These are phyloP conservation scores for Euphydryas editha DNA, from an alignment of 2,888 invertebrate genomes.

Conservation along the genomic window DNA sequence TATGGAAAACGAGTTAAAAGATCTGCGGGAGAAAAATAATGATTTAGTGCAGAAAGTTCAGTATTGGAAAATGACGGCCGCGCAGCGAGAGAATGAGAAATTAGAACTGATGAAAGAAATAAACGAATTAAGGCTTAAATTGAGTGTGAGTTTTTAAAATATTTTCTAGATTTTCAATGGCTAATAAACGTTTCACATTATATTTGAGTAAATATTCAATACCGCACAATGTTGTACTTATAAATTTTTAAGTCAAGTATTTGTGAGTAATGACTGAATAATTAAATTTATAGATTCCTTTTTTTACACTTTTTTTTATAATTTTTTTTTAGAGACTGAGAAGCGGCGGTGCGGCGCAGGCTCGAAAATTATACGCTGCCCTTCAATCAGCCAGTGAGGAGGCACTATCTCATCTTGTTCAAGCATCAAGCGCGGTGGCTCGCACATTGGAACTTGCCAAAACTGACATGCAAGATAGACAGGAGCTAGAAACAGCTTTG, in stretches of 20 bases:
- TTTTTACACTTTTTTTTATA: background rate
- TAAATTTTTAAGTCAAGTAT: background rate
- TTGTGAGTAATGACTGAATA: background rate
- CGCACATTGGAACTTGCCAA: conserved; percentile 63
- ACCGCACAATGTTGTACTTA: background rate
- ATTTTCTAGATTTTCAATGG: background rate
- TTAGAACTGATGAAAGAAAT: conserved; percentile 71
- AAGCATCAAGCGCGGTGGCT: conserved; percentile 67
- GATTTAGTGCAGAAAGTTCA: conserved; percentile 72
- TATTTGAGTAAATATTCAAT: background rate
- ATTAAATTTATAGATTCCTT: background rate
- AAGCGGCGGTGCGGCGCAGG: conserved; percentile 60
- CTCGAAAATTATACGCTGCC: conserved; percentile 61
- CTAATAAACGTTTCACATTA: background rate
- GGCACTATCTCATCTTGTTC: conserved; percentile 64
- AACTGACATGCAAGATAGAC: conserved; percentile 55
- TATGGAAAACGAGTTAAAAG: conserved; percentile 64
- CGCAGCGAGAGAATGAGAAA: conserved; percentile 69
- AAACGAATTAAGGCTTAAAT: conserved; percentile 69
- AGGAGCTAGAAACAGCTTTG: conserved; percentile 54
- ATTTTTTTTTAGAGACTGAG: conserved; percentile 57
- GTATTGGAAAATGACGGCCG: conserved; percentile 70
- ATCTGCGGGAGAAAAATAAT: conserved; percentile 67
- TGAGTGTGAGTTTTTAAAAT: conserved; percentile 61
- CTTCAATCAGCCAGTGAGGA: conserved; percentile 65